Conservation (phyloP, 2,113 vertebrate species). For the Podarcis cretensis region DNA sequence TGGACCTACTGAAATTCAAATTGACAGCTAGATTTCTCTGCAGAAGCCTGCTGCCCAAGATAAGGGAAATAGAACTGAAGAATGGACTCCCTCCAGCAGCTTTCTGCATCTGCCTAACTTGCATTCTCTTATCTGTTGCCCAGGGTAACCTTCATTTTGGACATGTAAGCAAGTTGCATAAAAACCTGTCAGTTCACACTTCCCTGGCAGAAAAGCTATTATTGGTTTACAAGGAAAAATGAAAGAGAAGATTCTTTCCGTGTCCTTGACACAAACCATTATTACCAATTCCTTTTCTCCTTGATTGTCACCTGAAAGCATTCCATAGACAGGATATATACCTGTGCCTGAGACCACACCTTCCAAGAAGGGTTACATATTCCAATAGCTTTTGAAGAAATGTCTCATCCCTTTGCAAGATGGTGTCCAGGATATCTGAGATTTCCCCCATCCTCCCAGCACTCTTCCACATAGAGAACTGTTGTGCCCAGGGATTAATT, state of each 20-base stretch:
- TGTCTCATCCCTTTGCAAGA: background rate
- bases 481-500: background rate
- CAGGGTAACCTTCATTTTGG: background rate
- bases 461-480: too few species aligned
- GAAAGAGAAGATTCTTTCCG: background rate
- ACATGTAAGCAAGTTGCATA: background rate
- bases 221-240: background rate
- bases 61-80: background rate
- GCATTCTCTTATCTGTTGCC: background rate
- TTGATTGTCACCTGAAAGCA: background rate
- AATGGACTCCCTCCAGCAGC: background rate
- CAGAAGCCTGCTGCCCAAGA: background rate
- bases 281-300: background rate
- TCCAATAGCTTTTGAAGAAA: background rate
- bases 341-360: background rate
- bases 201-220: background rate
- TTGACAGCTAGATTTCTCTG: background rate
- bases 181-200: background rate
- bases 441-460: background rate
- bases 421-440: background rate
- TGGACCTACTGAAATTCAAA: background rate
- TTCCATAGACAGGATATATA: too few species aligned
- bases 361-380: background rate
- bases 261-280: background rate
- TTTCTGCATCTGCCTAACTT: background rate